Evolutionary conservation across 2,888 invertebrate genomes (phyloP), one percentile per base, ranked within the genome.

Genomic region (Hirudinaria manillensis): DNA sequence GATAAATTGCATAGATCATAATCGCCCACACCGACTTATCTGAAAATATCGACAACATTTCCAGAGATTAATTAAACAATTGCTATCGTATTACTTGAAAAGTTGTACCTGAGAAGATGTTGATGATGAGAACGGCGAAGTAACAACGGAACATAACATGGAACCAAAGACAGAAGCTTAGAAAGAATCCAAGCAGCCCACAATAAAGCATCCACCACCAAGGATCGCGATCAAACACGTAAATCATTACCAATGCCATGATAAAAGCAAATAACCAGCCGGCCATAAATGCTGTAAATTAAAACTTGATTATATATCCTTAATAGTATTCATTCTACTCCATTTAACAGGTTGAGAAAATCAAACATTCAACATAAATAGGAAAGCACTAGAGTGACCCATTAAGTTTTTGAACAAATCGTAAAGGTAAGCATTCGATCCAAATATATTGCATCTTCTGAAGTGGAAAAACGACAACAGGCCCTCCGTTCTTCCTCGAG

Each of bases 191-290:
- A n/a, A n/a, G 29, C n/a, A 36, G 34, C 10, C 68, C 68, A 68
- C 68, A 68, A 32, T 68, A 68, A 68, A 68, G 36, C 34, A 68
- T 34, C 68, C 68, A 68, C 32, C 36, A 68, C 68, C 68, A 68
- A 19, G 68, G 34, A 32, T 68, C 68, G 21, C 21, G 34, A 36
- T 68, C 68, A 21, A 68, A 68, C 36, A 34, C 68, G 21, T 68
- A 68, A 29, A 68, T 34, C 68, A 68, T 68, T 7, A 68, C 36
- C 36, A 68, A 13, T 13, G 68, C 68, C 1, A 36, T 1, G 32
- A 32, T 29, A 36, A 68, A 68, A 34, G 68, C 36, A 29, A 68
- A 32, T 7, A 68, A n/a, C 68, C 68, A 68, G 6, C 68, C 68
- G 21, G 68, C 6, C 29, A 32, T 68, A 36, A 68, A 68, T 34